Conservation (phyloP, 2,888 invertebrate species). For the Spisula subtruncata region DNA sequence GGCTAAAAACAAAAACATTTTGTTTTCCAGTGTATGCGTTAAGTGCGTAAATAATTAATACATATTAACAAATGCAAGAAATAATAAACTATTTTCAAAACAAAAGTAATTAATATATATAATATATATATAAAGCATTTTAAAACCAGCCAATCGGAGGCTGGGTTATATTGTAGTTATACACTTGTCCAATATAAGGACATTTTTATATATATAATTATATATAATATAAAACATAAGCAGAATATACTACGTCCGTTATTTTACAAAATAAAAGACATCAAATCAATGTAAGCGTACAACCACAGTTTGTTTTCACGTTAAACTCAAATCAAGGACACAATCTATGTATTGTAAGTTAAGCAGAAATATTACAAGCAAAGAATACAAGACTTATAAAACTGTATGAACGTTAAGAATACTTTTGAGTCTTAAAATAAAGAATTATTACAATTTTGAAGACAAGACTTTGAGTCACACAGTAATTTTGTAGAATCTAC, state of each 20-base stretch:
- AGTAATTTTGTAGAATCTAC: neutral
- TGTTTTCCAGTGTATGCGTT: constrained; percentile 6
- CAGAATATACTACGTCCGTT: constrained; percentile 9
- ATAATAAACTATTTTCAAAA: constrained; percentile 20
- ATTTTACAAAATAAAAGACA: constrained; percentile 6
- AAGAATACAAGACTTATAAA: neutral
- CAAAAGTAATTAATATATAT: constrained; percentile 6
- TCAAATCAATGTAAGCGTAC: neutral
- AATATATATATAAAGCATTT: neutral
- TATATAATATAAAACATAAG: constrained; percentile 10
- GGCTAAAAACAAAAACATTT: neutral
- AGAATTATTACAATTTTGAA: neutral
- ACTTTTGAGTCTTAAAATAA: neutral
- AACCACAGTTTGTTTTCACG: constrained; percentile 1
- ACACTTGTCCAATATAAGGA: constrained; percentile 5
- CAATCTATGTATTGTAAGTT: constrained; percentile 14
- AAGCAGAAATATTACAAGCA: neutral
- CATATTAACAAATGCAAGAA: constrained; percentile 22
- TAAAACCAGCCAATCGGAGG: neutral
- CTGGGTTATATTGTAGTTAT: neutral
- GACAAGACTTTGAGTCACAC: neutral
- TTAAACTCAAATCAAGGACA: constrained; percentile 2
- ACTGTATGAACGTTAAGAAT: neutral
- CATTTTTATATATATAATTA: neutral
- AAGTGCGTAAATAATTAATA: constrained; percentile 12